Base-by-base conservation (phyloP, 2,797 vertebrate species). In the Chelon labrosus region DNA sequence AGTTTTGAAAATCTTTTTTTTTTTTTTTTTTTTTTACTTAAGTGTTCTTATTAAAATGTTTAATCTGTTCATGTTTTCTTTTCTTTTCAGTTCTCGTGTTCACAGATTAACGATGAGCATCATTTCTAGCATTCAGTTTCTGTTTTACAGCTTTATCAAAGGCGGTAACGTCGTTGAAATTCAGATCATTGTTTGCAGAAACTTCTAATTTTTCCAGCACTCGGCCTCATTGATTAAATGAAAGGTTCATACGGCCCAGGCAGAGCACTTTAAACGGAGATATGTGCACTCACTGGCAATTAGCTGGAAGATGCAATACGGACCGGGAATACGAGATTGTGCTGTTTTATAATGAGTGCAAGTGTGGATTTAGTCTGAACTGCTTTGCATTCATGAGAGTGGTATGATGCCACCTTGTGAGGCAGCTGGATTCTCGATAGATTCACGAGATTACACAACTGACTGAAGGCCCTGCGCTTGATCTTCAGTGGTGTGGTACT, bases 1-100 rank as follows among this genome's bases (percentile, higher is more conserved):
- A 93, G 91, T 92, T 91, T 93, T 92, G 83, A 86, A 90, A 89
- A 86, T 86, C 68, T 73, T 88, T 85, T 85, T 85, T 73, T 75
- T 71, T 83, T 44, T 44, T 44, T 44, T 67, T 75, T 76, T 84
- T 83, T 89, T 92, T 92, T 90, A 90, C 86, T 81, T 91, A 85
- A 89, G 83, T 93, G 89, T 93, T 91, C 86, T 88, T 90, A 93
- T 94, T 93, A 93, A 94, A 94, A 91, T 90, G 90, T 92, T 92
- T 93, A 92, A 92, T 92, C 91, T 91, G 78, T 92, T 88, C 22
- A 87, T 77, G 79, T 83, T 91, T 86, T 73, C 46, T 83, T 90
- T 90, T 59, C 20, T 81, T 84, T 77, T 85, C 38, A 56, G 54
- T 84, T 89, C 41, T 75, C 11, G n/a, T 46, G 22, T 79, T 76